Percentiles rank a stretch among this genome's conserved stretches.
phyloP scores from a whole-genome alignment of 2,113 vertebrate genomes.

The Manacus vitellinus region DNA sequence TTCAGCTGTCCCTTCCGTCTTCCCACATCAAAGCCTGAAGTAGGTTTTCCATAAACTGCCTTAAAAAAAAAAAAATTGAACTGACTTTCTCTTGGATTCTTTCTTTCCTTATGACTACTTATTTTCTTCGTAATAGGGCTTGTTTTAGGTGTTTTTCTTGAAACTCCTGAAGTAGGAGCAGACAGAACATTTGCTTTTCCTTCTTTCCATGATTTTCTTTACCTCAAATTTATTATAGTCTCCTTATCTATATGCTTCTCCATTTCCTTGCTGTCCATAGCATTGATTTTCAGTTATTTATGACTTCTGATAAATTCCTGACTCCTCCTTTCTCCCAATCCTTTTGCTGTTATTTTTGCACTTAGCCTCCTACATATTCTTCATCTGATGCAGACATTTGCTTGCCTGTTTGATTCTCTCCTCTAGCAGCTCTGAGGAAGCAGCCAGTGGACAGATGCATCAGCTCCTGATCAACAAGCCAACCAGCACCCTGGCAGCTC shows the following conservation, averaged over 20 bases:
- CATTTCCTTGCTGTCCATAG: background rate
- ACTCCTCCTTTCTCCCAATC: background rate
- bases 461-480: background rate
- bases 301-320: background rate
- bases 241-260: background rate
- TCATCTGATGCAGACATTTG: background rate
- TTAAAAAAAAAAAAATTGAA: background rate
- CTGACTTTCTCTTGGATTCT: background rate
- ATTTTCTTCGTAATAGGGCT: background rate
- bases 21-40: background rate
- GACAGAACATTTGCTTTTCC: background rate
- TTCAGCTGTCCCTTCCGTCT: background rate
- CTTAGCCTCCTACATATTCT: background rate
- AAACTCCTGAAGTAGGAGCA: background rate
- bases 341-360: background rate
- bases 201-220: background rate
- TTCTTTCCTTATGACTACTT: background rate
- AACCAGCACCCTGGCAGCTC: background rate
- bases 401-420: background rate
- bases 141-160: background rate
- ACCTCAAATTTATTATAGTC: background rate
- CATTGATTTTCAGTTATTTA: background rate
- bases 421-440: background rate
- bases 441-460: rapidly evolving
- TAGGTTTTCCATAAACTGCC: background rate